Conservation (phyloP, 2,797 vertebrate species). For the Glyptemys insculpta region DNA sequence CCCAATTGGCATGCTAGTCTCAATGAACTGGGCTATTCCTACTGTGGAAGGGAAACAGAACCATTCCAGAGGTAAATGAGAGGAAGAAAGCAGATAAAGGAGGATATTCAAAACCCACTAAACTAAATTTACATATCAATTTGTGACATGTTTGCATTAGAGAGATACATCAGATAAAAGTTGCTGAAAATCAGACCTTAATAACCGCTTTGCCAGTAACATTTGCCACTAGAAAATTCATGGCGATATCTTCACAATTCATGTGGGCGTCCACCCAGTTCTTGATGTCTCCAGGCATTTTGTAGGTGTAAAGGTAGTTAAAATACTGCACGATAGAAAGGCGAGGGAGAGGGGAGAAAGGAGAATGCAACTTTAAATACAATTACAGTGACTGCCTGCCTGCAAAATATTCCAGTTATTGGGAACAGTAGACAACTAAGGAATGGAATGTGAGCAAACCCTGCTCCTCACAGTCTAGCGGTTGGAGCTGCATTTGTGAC, state of each 20-base stretch:
- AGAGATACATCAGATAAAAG: not conserved
- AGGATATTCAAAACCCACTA: not conserved
- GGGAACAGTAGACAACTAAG: not conserved
- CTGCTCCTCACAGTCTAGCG: not conserved
- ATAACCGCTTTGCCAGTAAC: conserved; percentile 98
- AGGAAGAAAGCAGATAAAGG: not conserved
- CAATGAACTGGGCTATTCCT: not conserved
- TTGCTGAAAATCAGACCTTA: conserved; percentile 86
- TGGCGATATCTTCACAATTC: conserved; percentile 99
- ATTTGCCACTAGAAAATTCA: conserved; percentile 98
- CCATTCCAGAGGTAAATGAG: not conserved
- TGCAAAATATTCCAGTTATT: not conserved
- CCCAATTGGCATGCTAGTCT: not conserved
- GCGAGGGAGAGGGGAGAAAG: not conserved
- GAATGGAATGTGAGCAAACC: not conserved
- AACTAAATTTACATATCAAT: not conserved
- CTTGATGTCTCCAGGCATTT: conserved; percentile 99
- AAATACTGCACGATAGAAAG: conserved; percentile 89
- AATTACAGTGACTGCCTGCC: not conserved
- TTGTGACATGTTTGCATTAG: not conserved
- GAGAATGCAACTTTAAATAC: not conserved
- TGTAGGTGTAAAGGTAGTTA: conserved; percentile 98
- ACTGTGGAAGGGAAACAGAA: not conserved
- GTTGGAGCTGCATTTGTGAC: not conserved
- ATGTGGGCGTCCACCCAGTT: conserved; percentile 99